Evolutionary conservation across 2,113 vertebrate genomes (phyloP).

Genomic region (Phrynocephalus versicolor): DNA sequence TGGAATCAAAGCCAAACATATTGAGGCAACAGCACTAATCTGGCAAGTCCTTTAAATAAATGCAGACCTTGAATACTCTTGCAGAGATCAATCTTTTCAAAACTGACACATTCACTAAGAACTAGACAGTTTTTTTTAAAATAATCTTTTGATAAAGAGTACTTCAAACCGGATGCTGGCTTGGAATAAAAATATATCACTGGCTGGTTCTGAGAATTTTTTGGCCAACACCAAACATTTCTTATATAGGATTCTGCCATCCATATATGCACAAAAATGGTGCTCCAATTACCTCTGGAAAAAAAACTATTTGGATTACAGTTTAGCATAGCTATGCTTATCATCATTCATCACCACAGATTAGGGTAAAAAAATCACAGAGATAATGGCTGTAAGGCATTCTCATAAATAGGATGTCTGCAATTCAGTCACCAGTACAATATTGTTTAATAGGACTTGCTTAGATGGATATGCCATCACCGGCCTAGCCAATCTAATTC

Average conservation of each 20-base stretch:
- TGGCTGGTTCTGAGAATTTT: not conserved
- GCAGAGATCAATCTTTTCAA: constrained; percentile 4
- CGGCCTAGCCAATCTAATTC: not conserved
- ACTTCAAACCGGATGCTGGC: not conserved
- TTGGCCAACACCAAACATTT: not conserved
- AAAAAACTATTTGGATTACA: not conserved
- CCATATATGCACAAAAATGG: not conserved
- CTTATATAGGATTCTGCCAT: not conserved
- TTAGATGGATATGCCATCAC: not conserved
- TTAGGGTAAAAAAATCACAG: constrained; percentile 14
- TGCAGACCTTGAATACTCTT: constrained; percentile 15
- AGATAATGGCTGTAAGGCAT: not conserved
- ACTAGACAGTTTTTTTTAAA: not conserved
- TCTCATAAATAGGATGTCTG: not conserved
- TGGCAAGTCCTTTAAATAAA: constrained; percentile 27
- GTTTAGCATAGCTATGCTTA: not conserved
- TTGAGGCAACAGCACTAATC: constrained; percentile 38
- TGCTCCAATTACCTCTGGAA: not conserved
- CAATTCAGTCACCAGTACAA: not conserved
- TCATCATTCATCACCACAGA: not conserved
- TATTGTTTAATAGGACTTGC: constrained; percentile 12
- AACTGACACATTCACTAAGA: not conserved
- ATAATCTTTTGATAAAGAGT: not conserved
- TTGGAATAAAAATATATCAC: not conserved
- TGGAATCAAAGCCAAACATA: constrained; percentile 46